Percentiles rank a stretch among this genome's conserved stretches.
Conservation (phyloP, 1,140 invertebrate species). For the Dermatophagoides farinae region DNA sequence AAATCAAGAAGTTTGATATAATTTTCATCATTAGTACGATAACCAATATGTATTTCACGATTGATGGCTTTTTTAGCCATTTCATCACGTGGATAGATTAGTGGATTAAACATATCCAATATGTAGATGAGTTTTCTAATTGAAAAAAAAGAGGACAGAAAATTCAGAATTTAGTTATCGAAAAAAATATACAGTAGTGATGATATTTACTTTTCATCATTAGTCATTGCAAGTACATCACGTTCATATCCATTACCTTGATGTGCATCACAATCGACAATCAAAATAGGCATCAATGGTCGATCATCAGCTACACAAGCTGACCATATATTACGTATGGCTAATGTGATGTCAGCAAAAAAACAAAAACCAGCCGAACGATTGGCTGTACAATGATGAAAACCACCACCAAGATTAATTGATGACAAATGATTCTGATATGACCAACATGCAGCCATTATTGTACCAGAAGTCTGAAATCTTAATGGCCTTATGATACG, state of each 20-base stretch:
- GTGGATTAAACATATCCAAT: conserved; percentile 61
- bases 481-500: conserved; percentile 1
- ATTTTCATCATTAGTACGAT: conserved; percentile 41
- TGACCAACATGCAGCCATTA: background rate
- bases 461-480: conserved; percentile 10
- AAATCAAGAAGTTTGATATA: conserved; percentile 45
- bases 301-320: conserved; percentile 25
- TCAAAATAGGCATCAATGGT: conserved; percentile 46
- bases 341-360: conserved; percentile 64
- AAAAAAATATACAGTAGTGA: background rate
- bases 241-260: conserved; percentile 67
- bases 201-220: conserved; percentile 12
- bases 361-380: conserved; percentile 59
- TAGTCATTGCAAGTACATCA: conserved; percentile 38
- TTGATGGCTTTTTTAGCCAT: conserved; percentile 48
- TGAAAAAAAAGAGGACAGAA: conserved; percentile 21
- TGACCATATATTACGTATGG: conserved; percentile 44
- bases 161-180: background rate
- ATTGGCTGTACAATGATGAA: conserved; percentile 44
- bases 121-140: conserved; percentile 48
- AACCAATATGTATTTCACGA: conserved; percentile 44
- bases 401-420: conserved; percentile 18
- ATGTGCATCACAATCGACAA: conserved; percentile 72
- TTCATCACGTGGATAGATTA: conserved; percentile 56
- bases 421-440: background rate